A percentile compares a stretch with the other conserved stretches of the same genome.
phyloP scores from a whole-genome alignment of 2,888 invertebrate species.

The Eustalomyia histrio region DNA sequence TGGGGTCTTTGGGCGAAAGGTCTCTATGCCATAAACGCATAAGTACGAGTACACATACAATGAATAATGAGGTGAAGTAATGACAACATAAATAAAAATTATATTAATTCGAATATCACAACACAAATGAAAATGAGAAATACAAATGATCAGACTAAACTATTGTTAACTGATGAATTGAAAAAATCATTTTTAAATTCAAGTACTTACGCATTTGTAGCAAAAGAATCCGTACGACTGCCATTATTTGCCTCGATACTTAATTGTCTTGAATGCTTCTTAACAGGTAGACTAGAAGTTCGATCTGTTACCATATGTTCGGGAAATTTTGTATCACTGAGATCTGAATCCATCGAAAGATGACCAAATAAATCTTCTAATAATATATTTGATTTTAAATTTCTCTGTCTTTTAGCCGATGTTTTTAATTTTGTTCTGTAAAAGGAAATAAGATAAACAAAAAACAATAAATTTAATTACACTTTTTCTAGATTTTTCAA shows the following conservation, averaged over 20 bases:
- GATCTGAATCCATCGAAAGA: conserved; percentile 77
- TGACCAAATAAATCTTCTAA: conserved; percentile 79
- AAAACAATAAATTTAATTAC: neutral
- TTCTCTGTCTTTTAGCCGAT: conserved; percentile 75
- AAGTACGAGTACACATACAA: conserved; percentile 6
- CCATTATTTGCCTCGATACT: conserved; percentile 75
- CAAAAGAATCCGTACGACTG: conserved; percentile 75
- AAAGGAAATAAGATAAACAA: conserved; percentile 12
- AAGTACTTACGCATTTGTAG: conserved; percentile 76
- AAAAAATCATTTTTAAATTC: neutral
- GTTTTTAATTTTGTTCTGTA: conserved; percentile 78
- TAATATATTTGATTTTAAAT: conserved; percentile 75
- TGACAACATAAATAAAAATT: conserved; percentile 26
- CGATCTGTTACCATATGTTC: conserved; percentile 74
- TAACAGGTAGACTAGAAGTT: conserved; percentile 69
- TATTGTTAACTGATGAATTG: conserved; percentile 12
- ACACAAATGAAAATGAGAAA: conserved; percentile 33
- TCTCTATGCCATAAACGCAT: conserved; percentile 71
- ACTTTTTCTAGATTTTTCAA: no score
- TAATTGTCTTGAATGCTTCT: conserved; percentile 65
- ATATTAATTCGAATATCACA: conserved; percentile 45
- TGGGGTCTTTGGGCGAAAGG: conserved; percentile 69
- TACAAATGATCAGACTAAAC: no score
- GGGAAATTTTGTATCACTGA: conserved; percentile 76
- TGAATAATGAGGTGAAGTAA: conserved; percentile 47